A percentile compares a stretch with the other conserved stretches of the same genome.
phyloP scores from a whole-genome alignment of 2,113 vertebrate genomes.

The Rana temporaria region DNA sequence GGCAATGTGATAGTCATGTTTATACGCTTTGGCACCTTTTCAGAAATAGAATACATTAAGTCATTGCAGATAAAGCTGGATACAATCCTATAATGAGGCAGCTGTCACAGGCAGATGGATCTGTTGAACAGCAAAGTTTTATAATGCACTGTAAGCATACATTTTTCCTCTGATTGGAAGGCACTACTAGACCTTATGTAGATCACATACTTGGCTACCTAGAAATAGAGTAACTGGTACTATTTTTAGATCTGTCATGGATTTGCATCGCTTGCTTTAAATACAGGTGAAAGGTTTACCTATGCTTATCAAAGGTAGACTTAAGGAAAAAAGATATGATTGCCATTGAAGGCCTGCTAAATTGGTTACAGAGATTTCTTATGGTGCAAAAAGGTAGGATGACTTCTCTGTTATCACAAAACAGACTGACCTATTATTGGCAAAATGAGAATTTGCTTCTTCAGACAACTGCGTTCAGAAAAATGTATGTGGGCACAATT shows the following conservation, averaged over 20 bases:
- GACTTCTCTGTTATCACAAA: too few species aligned
- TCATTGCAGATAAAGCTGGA: slow-evolving; percentile 23
- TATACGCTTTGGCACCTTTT: slow-evolving; percentile 24
- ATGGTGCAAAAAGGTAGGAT: too few species aligned
- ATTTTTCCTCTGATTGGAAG: not conserved
- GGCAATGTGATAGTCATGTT: slow-evolving; percentile 8
- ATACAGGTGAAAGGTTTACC: too few species aligned
- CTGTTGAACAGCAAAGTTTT: slow-evolving; percentile 10
- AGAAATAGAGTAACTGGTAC: not conserved
- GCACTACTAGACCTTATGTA: slow-evolving; percentile 3
- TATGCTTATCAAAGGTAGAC: too few species aligned
- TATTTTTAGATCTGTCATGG: not conserved
- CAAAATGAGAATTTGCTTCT: too few species aligned
- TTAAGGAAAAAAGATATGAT: too few species aligned
- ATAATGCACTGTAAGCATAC: not conserved
- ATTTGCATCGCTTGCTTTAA: not conserved
- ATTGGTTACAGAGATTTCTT: too few species aligned
- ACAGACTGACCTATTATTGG: too few species aligned
- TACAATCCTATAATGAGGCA: slow-evolving; percentile 35
- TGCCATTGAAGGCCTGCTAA: too few species aligned
- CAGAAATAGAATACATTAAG: slow-evolving; percentile 34
- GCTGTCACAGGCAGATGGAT: slow-evolving; percentile 17
- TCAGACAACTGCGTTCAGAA: too few species aligned
- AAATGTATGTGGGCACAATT: too few species aligned
- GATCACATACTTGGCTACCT: not conserved